Evolutionary conservation across 2,113 vertebrate species (phyloP).

Genomic region (Ceratotherium simum): DNA sequence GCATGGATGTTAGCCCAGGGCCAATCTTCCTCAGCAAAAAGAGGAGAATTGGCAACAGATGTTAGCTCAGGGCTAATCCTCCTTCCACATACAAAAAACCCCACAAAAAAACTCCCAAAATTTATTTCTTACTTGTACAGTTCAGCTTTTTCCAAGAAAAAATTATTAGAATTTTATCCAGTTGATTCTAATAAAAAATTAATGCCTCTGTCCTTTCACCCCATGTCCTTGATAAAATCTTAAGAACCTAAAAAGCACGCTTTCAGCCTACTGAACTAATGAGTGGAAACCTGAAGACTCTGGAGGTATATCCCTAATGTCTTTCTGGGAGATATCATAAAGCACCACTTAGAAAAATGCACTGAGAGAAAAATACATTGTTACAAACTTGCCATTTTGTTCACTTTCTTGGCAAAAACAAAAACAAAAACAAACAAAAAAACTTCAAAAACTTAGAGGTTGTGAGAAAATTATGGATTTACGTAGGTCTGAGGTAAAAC

Average conservation of each 20-base stretch:
- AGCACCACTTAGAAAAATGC: not conserved
- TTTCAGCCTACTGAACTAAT: conserved; percentile 3
- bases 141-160: not conserved
- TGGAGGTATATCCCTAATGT: not conserved
- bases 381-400: not conserved
- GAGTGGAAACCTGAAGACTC: conserved; percentile 62
- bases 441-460: not conserved
- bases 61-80: too few species aligned
- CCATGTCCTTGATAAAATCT: not conserved
- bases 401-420: not conserved
- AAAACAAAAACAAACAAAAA: not conserved
- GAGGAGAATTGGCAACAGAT: too few species aligned
- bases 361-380: not conserved
- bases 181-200: not conserved
- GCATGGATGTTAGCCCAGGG: too few species aligned
- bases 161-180: not conserved
- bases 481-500: not conserved
- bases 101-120: not conserved
- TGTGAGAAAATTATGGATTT: not conserved
- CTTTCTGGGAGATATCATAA: conserved; percentile 73
- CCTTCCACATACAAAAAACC: too few species aligned
- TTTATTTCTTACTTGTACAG: not conserved
- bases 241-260: not conserved
- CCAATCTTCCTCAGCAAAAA: too few species aligned
- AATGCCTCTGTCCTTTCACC: accelerated